Percentiles rank a stretch among this genome's conserved stretches.
These are phyloP conservation scores for Parnassius smintheus DNA, from an alignment of 2,888 invertebrate species.

Conservation along the genomic window DNA sequence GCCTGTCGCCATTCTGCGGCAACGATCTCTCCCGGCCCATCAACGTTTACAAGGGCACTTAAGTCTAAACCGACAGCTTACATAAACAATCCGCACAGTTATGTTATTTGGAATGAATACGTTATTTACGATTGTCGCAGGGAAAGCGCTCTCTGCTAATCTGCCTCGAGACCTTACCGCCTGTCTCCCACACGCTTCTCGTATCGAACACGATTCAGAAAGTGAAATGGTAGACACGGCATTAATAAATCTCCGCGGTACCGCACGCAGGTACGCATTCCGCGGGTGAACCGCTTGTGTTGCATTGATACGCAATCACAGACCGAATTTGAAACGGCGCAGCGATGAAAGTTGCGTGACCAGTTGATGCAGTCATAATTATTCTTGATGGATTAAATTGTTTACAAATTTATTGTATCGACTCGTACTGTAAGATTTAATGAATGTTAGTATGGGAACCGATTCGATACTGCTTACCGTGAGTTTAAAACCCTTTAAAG, in stretches of 20 bases:
- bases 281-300: background rate
- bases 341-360: conserved; percentile 4
- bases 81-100: conserved; percentile 49
- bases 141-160: conserved; percentile 54
- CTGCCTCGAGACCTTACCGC: conserved; percentile 42
- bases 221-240: conserved; percentile 60
- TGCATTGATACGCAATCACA: background rate
- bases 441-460: conserved; percentile 5
- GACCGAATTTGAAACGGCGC: background rate
- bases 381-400: conserved; percentile 1
- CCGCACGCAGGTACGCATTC: conserved; percentile 16
- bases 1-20: conserved; percentile 12
- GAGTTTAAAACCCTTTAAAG: background rate
- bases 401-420: conserved; percentile 6
- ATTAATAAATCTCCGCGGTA: conserved; percentile 54
- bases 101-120: conserved; percentile 63
- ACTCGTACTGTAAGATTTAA: background rate
- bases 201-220: conserved; percentile 61
- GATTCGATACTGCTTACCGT: background rate
- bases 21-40: conserved; percentile 33
- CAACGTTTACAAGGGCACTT: conserved; percentile 43
- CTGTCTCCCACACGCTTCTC: conserved; percentile 61
- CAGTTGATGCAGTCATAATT: background rate
- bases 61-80: conserved; percentile 45
- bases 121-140: conserved; percentile 61